Evolutionary conservation across 2,797 vertebrate genomes (phyloP).

Genomic region (Danio choprae): DNA sequence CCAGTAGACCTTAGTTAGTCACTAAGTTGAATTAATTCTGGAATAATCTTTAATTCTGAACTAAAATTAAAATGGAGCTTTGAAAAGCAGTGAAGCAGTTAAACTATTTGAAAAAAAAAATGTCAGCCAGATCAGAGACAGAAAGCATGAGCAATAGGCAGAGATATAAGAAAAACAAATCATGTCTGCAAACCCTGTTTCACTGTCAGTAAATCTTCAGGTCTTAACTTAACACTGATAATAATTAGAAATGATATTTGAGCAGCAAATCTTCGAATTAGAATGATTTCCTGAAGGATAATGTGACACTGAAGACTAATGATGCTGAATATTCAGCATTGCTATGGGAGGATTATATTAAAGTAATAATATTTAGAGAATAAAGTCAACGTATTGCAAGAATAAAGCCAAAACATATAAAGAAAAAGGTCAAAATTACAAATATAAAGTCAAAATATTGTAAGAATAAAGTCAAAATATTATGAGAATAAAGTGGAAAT

Average conservation of each 20-base stretch:
- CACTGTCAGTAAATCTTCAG: background rate
- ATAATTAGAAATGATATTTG: background rate
- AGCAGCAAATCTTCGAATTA: background rate
- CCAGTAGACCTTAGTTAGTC: background rate
- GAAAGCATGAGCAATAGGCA: background rate
- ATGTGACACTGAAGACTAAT: background rate
- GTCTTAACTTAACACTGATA: background rate
- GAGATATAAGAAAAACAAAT: too few species aligned
- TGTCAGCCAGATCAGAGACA: background rate
- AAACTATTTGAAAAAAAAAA: background rate
- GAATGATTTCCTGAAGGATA: background rate
- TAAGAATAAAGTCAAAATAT: too few species aligned
- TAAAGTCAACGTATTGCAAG: too few species aligned
- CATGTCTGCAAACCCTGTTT: background rate
- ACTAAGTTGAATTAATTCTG: too few species aligned
- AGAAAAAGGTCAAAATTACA: too few species aligned
- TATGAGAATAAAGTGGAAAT: too few species aligned
- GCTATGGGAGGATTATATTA: too few species aligned
- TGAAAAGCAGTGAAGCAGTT: background rate
- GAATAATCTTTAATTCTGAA: too few species aligned
- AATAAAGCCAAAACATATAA: too few species aligned
- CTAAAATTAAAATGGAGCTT: background rate
- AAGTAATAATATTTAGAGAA: background rate
- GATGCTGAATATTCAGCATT: too few species aligned
- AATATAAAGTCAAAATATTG: too few species aligned